These are phyloP conservation scores for Ceyx margarethae DNA, from an alignment of 2,113 vertebrate species.

Conservation along the genomic window DNA sequence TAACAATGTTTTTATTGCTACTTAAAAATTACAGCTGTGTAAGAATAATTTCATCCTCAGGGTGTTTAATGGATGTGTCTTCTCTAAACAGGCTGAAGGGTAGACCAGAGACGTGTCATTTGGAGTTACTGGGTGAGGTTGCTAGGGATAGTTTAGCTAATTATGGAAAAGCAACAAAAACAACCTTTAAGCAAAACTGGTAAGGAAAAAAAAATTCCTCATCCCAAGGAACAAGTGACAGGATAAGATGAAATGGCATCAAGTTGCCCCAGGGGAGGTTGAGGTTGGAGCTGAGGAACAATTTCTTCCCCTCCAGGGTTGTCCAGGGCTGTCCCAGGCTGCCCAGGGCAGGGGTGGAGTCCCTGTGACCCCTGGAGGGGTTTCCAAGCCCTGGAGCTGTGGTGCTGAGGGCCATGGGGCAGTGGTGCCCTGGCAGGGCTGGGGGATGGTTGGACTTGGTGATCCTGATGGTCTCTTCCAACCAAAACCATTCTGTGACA, in stretches of 20 bases:
- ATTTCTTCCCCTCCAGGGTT: neutral
- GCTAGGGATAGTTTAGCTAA: constrained; percentile 18
- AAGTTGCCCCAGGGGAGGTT: neutral
- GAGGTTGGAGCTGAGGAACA: neutral
- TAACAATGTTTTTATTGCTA: constrained; percentile 62
- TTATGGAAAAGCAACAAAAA: neutral
- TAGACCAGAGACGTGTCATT: constrained; percentile 31
- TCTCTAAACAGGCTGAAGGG: constrained; percentile 57
- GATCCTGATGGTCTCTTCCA: neutral
- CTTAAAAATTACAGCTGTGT: constrained; percentile 64
- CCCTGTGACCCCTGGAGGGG: neutral
- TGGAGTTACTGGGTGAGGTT: constrained; percentile 15
- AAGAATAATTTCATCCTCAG: constrained; percentile 61
- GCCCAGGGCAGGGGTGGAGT: neutral
- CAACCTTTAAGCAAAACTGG: neutral
- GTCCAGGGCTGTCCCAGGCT: neutral
- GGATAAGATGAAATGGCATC: neutral
- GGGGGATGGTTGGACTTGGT: neutral
- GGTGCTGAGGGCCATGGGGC: neutral
- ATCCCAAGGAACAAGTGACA: neutral
- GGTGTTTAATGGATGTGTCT: constrained; percentile 43
- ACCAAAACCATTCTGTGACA: neutral
- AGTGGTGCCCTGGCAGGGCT: neutral
- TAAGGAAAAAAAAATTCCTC: neutral
- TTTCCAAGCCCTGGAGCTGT: neutral